Base-by-base conservation (phyloP, 2,888 invertebrate genomes). In the Tridacna crocea region DNA sequence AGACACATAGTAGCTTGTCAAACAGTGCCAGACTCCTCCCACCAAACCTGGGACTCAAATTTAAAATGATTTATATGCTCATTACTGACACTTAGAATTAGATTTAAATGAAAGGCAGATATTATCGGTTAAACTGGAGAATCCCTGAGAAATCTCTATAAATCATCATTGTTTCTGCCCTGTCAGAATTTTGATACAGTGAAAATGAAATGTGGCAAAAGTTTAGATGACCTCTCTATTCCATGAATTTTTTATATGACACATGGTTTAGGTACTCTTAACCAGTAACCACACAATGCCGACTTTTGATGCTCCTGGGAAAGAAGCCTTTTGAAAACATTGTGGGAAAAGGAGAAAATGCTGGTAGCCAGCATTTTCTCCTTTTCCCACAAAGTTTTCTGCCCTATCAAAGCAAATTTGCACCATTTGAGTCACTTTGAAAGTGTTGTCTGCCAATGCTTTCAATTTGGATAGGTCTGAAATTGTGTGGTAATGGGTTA, bases 101-200 rank as follows among this genome's bases (percentile, higher is more conserved):
- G 66, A 36, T 27, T 27, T 36, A 19, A 66, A 66, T 66, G 66
- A 66, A 66, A 66, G n/a, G 36, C 66, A 66, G 66, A 66, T 66
- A 66, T 66, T 36, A 55, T 27, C 55, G 15, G 72, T 55, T 24
- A 58, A 46, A 63, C 19, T 27, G 22, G 46, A 13, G n/a, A 24
- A 74, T 46, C 46, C 26, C 36, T 6, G 60, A n/a, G 60, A 19
- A 26, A 73, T 36, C 46, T 63, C 46, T 24, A 47, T 61, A 47
- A 74, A 70, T 70, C 70, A 70, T 70, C 51, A 17, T 12, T 22
- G 47, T 47, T 68, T n/a, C 19, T 8, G 36, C 19, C 17, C 46
- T 68, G 68, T 68, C 68, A 68, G 68, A n/a, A 68, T 68, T 68
- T 68, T 10, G 46, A 68, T 6, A 47, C 68, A 68, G 22, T n/a